A percentile compares a stretch with the other conserved stretches of the same genome.
Evolutionary conservation across 2,797 vertebrate species (phyloP).

Genomic region (Ptychobarbus kaznakovi): DNA sequence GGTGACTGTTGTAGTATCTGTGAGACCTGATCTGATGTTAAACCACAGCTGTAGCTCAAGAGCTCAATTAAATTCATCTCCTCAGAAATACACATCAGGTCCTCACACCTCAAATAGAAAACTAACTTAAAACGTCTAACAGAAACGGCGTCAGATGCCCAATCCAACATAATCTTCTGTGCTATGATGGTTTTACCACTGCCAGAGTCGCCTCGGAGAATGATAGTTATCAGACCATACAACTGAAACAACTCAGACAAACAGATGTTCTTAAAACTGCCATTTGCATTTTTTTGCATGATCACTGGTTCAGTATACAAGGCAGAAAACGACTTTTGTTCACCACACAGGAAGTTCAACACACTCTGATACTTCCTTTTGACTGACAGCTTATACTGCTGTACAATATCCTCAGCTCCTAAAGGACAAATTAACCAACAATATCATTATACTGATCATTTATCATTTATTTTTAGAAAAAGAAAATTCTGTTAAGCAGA

Average conservation of each 20-base stretch:
- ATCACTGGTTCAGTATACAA: background rate
- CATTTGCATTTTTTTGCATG: background rate
- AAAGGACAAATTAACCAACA: background rate
- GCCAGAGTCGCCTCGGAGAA: slow-evolving; percentile 49
- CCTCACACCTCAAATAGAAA: slow-evolving; percentile 34
- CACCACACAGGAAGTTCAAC: background rate
- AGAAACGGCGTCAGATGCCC: slow-evolving; percentile 31
- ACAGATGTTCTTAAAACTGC: background rate
- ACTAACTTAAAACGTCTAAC: background rate
- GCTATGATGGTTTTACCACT: slow-evolving; percentile 44
- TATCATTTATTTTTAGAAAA: background rate
- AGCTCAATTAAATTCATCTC: slow-evolving; percentile 21
- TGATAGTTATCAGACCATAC: background rate
- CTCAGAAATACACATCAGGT: slow-evolving; percentile 24
- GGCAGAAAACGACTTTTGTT: background rate
- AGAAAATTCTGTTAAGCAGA: background rate
- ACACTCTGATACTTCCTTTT: background rate
- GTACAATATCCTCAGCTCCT: background rate
- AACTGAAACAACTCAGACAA: background rate
- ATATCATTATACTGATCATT: background rate
- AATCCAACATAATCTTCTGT: slow-evolving; percentile 37
- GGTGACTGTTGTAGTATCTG: slow-evolving; percentile 5
- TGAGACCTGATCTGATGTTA: slow-evolving; percentile 13
- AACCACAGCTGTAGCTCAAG: background rate
- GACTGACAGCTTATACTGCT: background rate